Evolutionary conservation across 2,888 invertebrate genomes (phyloP), one percentile per base, ranked within the genome.

Genomic region (Metallyticus violacea): DNA sequence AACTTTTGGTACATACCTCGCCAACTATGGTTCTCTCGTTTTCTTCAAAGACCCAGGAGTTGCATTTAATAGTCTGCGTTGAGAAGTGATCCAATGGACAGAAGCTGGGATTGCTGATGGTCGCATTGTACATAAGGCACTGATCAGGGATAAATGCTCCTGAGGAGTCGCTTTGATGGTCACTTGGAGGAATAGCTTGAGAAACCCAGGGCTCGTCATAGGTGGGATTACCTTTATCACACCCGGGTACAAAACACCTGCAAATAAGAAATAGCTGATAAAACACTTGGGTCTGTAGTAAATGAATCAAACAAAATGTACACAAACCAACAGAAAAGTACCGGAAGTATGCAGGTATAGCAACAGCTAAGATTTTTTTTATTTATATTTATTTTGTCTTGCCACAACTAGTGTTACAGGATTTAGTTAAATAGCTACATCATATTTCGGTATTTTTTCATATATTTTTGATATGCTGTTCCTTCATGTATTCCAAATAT

Each of bases 231-330:
- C 87, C 87, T 7, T 89, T 88, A 87, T 91, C 90, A 90, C 94
- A 94, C 89, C 92, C 93, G 2, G 93, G 93, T 86, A 94, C 91
- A 78, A 91, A 91, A 89, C 94, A 94, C 90, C 94, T 93, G 88
- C n/a, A 29, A 79, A 1, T 80, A 86, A 90, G 87, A 85, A 85
- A 82, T 80, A 62, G 27, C 9, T 26, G 26, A 27, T 1, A 6
- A n/a, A 83, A 88, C 29, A 83, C 80, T 27, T 7, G 29, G n/a
- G n/a, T n/a, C n/a, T n/a, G n/a, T n/a, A n/a, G n/a, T n/a, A n/a
- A n/a, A n/a, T n/a, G n/a, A n/a, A n/a, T n/a, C n/a, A n/a, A n/a
- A n/a, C n/a, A n/a, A n/a, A n/a, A n/a, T n/a, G n/a, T n/a, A n/a
- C n/a, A n/a, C n/a, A n/a, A n/a, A n/a, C n/a, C n/a, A n/a, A n/a